Evolutionary conservation across 2,113 vertebrate species (phyloP).

Genomic region (Pycnonotus jocosus): DNA sequence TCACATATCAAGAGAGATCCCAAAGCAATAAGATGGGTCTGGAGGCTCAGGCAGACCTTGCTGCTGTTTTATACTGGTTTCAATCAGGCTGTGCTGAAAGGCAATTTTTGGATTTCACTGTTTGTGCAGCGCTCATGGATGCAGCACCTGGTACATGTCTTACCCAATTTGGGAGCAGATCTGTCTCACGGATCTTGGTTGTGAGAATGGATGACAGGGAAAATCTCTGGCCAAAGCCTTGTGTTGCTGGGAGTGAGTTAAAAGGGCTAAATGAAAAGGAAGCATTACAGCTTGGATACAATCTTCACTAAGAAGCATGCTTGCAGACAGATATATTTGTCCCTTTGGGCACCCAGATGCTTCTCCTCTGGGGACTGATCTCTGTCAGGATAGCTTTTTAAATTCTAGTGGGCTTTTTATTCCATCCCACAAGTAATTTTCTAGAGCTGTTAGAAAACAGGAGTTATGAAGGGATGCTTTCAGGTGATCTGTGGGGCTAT

Average conservation of each 20-base stretch:
- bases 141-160: background rate
- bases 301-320: background rate
- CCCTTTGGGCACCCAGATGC: background rate
- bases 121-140: background rate
- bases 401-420: background rate
- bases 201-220: background rate
- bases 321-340: background rate
- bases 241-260: background rate
- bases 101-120: background rate
- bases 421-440: background rate
- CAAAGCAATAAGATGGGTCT: background rate
- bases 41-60: background rate
- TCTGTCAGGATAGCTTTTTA: background rate
- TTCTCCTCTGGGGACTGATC: background rate
- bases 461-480: background rate
- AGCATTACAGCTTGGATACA: background rate
- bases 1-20: background rate
- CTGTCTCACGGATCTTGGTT: background rate
- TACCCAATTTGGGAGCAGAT: conserved; percentile 25
- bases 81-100: conserved; percentile 2
- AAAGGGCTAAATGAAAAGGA: background rate
- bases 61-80: background rate
- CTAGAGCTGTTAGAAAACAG: background rate
- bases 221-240: background rate
- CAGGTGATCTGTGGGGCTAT: background rate